Percentiles rank a stretch among this genome's conserved stretches.
These are phyloP conservation scores for Drosophila orena DNA, from an alignment of 1,140 invertebrate genomes.

Conservation along the genomic window DNA sequence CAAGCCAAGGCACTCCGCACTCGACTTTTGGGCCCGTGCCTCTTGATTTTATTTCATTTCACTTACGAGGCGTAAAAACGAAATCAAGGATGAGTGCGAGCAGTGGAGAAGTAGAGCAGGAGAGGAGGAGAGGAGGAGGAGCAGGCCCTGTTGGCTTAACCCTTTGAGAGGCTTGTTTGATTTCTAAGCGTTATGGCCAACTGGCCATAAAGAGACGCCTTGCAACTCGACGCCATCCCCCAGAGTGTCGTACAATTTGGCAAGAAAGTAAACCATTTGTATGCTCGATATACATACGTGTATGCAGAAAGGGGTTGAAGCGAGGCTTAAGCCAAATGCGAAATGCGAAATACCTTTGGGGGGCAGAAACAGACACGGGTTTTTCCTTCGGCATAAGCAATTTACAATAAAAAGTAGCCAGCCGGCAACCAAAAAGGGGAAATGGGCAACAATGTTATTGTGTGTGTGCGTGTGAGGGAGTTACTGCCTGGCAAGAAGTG, in stretches of 20 bases:
- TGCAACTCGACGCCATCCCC: constrained; percentile 43
- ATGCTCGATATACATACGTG: constrained; percentile 51
- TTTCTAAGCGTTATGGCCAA: constrained; percentile 74
- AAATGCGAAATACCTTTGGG: constrained; percentile 58
- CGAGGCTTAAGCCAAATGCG: constrained; percentile 39
- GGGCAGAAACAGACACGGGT: constrained; percentile 54
- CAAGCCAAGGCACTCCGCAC: constrained; percentile 57
- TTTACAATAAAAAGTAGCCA: constrained; percentile 80
- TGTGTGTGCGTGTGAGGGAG: constrained; percentile 10
- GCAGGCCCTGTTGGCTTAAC: constrained; percentile 47
- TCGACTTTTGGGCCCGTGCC: constrained; percentile 12
- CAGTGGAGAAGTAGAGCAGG: constrained; percentile 1
- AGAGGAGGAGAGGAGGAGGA: constrained; percentile 6
- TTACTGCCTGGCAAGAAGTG: constrained; percentile 43
- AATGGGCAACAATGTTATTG: constrained; percentile 64
- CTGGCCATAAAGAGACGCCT: constrained; percentile 33
- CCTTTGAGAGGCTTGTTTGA: constrained; percentile 73
- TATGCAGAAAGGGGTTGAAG: constrained; percentile 35
- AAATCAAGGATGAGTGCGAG: constrained; percentile 56
- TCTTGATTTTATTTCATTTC: constrained; percentile 81
- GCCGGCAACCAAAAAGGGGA: constrained; percentile 55
- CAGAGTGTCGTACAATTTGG: constrained; percentile 80
- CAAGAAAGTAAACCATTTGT: constrained; percentile 65
- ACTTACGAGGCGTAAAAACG: constrained; percentile 80
- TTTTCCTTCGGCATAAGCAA: constrained; percentile 72